Conservation (phyloP, 1,140 invertebrate genomes). For the Branchinecta lynchi region DNA sequence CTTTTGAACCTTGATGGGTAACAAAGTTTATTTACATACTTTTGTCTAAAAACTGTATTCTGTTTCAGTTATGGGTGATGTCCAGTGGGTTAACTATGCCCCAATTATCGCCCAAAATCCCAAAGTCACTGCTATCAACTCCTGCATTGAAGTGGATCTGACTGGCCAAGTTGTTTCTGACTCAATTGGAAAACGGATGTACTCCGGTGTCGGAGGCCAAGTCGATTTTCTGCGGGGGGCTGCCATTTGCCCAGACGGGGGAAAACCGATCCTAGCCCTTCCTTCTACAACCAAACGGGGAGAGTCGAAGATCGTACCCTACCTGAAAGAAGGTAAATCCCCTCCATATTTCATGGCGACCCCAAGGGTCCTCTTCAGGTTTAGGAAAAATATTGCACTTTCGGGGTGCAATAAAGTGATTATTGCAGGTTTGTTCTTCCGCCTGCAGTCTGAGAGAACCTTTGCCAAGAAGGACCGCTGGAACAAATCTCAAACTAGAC, state of each 20-base stretch:
- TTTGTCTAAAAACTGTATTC: conserved; percentile 12
- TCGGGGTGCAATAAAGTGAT: no score
- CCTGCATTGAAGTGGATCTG: conserved; percentile 88
- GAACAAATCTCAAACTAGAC: no score
- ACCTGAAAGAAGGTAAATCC: conserved; percentile 55
- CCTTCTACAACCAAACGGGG: conserved; percentile 68
- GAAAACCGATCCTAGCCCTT: conserved; percentile 86
- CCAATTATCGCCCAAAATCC: conserved; percentile 65
- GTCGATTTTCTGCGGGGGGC: conserved; percentile 93
- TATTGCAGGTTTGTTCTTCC: no score
- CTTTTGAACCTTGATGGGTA: not conserved
- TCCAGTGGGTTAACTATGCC: conserved; percentile 71
- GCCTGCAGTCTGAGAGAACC: no score
- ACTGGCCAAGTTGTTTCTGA: conserved; percentile 84
- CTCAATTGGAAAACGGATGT: conserved; percentile 81
- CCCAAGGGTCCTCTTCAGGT: no score
- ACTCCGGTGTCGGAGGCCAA: conserved; percentile 72
- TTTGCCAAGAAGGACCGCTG: no score
- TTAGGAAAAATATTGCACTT: no score
- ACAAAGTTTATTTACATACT: not conserved
- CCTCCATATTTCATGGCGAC: not conserved
- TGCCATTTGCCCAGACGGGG: conserved; percentile 71
- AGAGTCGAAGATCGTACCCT: conserved; percentile 74
- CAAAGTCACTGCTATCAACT: conserved; percentile 88
- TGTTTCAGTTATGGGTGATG: conserved; percentile 57